A percentile compares a stretch with the other conserved stretches of the same genome.
phyloP scores from a whole-genome alignment of 2,888 invertebrate genomes.

The Pharmacophagus antenor region DNA sequence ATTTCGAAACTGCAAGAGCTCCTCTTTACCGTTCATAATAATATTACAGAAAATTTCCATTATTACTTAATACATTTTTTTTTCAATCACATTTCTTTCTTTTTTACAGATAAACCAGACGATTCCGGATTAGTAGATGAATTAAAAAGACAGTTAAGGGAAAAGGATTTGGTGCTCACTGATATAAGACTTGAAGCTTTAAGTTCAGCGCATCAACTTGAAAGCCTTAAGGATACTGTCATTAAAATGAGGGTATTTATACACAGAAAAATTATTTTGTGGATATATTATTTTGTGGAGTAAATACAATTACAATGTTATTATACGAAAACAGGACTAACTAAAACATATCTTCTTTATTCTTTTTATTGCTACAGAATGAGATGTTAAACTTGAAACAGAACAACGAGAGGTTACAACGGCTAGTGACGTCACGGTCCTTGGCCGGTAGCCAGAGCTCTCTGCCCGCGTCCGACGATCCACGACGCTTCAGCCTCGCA shows the following conservation, averaged over 20 bases:
- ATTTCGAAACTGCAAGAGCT: too few relatives aligned
- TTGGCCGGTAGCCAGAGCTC: slow-evolving; percentile 83
- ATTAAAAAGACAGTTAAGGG: slow-evolving; percentile 94
- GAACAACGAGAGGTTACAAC: slow-evolving; percentile 96
- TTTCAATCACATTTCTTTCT: neutral
- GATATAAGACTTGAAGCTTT: slow-evolving; percentile 98
- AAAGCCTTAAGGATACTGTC: slow-evolving; percentile 97
- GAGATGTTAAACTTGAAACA: slow-evolving; percentile 98
- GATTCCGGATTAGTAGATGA: slow-evolving; percentile 84
- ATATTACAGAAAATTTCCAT: too few relatives aligned
- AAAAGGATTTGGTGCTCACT: slow-evolving; percentile 97
- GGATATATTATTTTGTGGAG: too few relatives aligned
- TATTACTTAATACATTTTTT: neutral
- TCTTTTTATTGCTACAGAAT: slow-evolving; percentile 81
- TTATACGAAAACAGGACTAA: too few relatives aligned
- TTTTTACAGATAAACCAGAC: slow-evolving; percentile 72
- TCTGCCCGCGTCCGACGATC: slow-evolving; percentile 76
- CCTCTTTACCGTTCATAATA: too few relatives aligned
- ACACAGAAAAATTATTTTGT: neutral
- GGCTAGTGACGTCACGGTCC: slow-evolving; percentile 87
- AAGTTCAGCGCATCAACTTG: slow-evolving; percentile 97
- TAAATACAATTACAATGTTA: too few relatives aligned
- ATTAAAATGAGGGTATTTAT: slow-evolving; percentile 93
- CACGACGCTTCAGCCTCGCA: slow-evolving; percentile 81
- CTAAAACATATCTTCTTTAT: too few relatives aligned